Evolutionary conservation across 2,113 vertebrate genomes (phyloP).

Genomic region (Stigmatopora argus): DNA sequence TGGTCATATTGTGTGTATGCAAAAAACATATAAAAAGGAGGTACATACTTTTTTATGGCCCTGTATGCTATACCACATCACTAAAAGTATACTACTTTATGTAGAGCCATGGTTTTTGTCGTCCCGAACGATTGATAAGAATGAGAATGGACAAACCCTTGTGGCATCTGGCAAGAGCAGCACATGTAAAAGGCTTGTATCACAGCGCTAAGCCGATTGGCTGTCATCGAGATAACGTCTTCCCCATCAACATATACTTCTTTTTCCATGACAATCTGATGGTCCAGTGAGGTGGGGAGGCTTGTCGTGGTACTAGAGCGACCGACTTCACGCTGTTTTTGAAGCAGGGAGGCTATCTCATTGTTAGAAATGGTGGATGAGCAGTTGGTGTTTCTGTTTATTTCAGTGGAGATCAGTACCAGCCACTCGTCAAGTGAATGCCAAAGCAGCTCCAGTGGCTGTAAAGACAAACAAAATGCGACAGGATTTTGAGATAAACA

Average conservation of each 20-base stretch:
- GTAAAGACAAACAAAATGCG: constrained; percentile 19
- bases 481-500: background rate
- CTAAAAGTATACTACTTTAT: no score
- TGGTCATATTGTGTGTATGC: no score
- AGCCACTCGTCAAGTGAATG: constrained; percentile 97
- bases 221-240: constrained; percentile 97
- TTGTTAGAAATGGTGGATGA: constrained; percentile 56
- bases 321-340: constrained; percentile 80
- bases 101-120: background rate
- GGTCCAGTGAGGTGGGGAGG: constrained; percentile 39
- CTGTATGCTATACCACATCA: no score
- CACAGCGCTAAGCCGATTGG: constrained; percentile 92
- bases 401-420: constrained; percentile 91
- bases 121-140: background rate
- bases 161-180: constrained; percentile 98
- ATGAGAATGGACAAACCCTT: constrained; percentile 62
- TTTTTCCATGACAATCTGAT: constrained; percentile 65
- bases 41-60: no score
- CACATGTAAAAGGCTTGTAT: constrained; percentile 98
- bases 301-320: constrained; percentile 16
- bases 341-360: constrained; percentile 74
- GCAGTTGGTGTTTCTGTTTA: constrained; percentile 82
- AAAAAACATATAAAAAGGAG: no score
- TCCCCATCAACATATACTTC: constrained; percentile 82
- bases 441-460: constrained; percentile 96